phyloP scores from a whole-genome alignment of 2,797 vertebrate species.

The Petrocephalus sullivani region DNA sequence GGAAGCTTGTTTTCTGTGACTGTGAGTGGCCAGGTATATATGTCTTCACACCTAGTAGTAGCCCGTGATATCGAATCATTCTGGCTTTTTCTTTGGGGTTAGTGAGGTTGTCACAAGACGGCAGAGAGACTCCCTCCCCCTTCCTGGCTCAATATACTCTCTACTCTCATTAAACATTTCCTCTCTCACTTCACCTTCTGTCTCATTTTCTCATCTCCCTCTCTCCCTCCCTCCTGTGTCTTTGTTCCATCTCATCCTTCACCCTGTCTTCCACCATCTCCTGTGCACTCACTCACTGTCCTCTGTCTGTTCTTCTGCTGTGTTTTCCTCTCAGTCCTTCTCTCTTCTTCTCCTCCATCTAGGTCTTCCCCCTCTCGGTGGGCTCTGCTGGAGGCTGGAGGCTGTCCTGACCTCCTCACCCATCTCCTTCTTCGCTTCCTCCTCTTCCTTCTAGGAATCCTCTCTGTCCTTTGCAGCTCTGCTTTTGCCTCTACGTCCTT shows the following conservation, averaged over 20 bases:
- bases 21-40: neutral
- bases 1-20: neutral
- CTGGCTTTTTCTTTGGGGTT: neutral
- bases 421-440: neutral
- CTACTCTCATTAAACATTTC: neutral
- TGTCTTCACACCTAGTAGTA: neutral
- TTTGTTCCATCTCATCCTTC: conserved; percentile 20
- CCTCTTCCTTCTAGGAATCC: neutral
- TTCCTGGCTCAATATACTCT: neutral
- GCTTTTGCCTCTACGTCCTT: neutral
- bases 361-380: neutral
- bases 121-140: neutral
- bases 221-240: neutral
- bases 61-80: neutral
- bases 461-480: neutral
- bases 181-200: neutral
- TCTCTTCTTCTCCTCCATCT: neutral
- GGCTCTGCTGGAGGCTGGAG: neutral
- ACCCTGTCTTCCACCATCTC: conserved; percentile 7
- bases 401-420: neutral
- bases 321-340: neutral
- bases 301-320: neutral
- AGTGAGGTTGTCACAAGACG: neutral
- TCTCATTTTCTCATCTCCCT: neutral
- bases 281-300: conserved; percentile 15